phyloP scores from a whole-genome alignment of 2,797 vertebrate genomes.

The Parambassis ranga region DNA sequence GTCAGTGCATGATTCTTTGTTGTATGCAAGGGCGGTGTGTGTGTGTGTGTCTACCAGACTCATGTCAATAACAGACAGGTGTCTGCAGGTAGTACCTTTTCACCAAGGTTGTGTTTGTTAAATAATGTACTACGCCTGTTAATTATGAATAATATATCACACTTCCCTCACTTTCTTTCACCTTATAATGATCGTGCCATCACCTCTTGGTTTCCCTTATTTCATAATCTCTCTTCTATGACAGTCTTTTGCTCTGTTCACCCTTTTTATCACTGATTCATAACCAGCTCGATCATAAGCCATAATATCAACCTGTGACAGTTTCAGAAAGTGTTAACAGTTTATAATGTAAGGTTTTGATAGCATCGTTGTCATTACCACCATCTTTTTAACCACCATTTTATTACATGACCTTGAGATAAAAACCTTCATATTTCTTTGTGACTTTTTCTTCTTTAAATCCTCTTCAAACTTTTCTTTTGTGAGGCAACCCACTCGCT shows the following conservation, averaged over 20 bases:
- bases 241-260: constrained; percentile 10
- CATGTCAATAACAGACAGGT: constrained; percentile 8
- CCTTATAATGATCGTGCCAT: constrained; percentile 9
- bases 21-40: neutral
- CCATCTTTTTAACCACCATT: neutral
- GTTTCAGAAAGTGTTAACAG: neutral
- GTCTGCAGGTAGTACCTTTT: constrained; percentile 21
- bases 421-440: constrained; percentile 6
- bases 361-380: neutral
- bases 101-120: constrained; percentile 41
- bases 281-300: neutral
- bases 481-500: constrained; percentile 38
- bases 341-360: neutral
- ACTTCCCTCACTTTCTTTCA: constrained; percentile 1
- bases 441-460: constrained; percentile 30
- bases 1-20: constrained; percentile 2
- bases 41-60: neutral
- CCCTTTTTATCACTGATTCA: neutral
- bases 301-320: neutral
- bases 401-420: constrained; percentile 1
- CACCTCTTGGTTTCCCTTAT: constrained; percentile 13
- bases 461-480: constrained; percentile 35
- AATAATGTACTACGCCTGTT: constrained; percentile 46
- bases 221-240: neutral
- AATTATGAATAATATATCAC: constrained; percentile 56